phyloP scores from a whole-genome alignment of 2,797 vertebrate species.

The Micromesistius poutassou region DNA sequence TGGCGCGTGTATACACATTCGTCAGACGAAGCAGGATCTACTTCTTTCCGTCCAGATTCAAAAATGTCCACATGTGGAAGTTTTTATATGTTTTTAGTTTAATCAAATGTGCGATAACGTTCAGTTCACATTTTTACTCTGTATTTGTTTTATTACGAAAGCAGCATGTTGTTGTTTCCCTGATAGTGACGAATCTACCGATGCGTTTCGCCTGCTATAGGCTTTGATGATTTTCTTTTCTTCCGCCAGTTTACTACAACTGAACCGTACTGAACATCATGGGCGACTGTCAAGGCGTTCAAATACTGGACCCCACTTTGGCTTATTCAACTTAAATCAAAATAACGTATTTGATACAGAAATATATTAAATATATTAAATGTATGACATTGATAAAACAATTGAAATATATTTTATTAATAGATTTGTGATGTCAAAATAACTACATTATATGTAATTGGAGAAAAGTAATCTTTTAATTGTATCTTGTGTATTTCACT shows the following conservation, averaged over 20 bases:
- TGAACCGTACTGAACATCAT: not conserved
- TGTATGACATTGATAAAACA: not conserved
- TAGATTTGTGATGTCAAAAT: not conserved
- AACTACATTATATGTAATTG: not conserved
- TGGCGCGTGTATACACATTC: slow-evolving; percentile 68
- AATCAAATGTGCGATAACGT: not conserved
- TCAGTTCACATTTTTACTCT: not conserved
- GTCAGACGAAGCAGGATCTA: slow-evolving; percentile 33
- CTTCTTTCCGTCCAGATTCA: not conserved
- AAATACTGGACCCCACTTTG: too few relatives aligned
- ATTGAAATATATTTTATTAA: not conserved
- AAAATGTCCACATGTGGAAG: not conserved
- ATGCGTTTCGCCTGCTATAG: slow-evolving; percentile 23
- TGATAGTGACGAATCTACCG: slow-evolving; percentile 54
- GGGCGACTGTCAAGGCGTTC: not conserved
- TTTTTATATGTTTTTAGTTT: not conserved
- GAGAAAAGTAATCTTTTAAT: too few relatives aligned
- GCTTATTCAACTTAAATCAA: too few relatives aligned
- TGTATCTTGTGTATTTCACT: too few relatives aligned
- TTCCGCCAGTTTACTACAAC: not conserved
- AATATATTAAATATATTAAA: not conserved
- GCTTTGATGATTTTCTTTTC: not conserved
- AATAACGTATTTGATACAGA: not conserved
- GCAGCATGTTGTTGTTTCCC: not conserved
- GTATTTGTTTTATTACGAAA: not conserved